Base-by-base conservation (phyloP, 2,888 invertebrate genomes). In the Nysson spinosus region DNA sequence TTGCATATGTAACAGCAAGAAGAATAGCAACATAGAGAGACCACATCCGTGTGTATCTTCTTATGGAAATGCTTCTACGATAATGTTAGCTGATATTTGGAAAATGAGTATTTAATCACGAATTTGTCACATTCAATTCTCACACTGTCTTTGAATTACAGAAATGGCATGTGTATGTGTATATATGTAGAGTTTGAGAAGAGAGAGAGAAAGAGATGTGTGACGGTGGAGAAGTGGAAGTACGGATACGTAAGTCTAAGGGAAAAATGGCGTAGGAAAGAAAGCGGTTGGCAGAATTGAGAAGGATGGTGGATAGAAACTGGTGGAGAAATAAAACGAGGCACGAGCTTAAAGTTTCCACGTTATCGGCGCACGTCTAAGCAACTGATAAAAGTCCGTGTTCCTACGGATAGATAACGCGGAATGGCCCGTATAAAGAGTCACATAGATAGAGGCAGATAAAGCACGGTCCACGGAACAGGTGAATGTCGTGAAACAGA, bases 311-410 rank as follows among this genome's bases (percentile, higher is more conserved):
- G 57, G 50, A 67, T 52, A 67, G 68, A 67, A 60, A 72, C 66
- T 47, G 56, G 40, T 39, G 44, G 56, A 58, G 46, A 55, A 40
- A 40, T 57, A 54, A 46, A 66, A 69, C 34, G 50, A 39, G 40
- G 56, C 55, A 62, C 62, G 68, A 73, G 79, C 73, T 75, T 75
- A 76, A 73, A 76, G 74, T 71, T 75, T 77, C 75, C 72, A 55
- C 71, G 82, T 83, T 83, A 83, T 83, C 84, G 80, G 75, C 58
- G 55, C 70, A 66, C 78, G 80, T 84, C 84, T 85, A 86, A 87
- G 86, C 84, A 85, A 80, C 85, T 86, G 86, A 87, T 87, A 87
- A 87, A 86, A 82, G 78, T 80, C 77, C 80, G 80, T 83, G 79
- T 80, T 80, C 77, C 77, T 79, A 80, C 82, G 81, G 79, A 81